A percentile compares a stretch with the other conserved stretches of the same genome.
Evolutionary conservation across 2,113 vertebrate genomes (phyloP).

Genomic region (Megalops atlanticus): DNA sequence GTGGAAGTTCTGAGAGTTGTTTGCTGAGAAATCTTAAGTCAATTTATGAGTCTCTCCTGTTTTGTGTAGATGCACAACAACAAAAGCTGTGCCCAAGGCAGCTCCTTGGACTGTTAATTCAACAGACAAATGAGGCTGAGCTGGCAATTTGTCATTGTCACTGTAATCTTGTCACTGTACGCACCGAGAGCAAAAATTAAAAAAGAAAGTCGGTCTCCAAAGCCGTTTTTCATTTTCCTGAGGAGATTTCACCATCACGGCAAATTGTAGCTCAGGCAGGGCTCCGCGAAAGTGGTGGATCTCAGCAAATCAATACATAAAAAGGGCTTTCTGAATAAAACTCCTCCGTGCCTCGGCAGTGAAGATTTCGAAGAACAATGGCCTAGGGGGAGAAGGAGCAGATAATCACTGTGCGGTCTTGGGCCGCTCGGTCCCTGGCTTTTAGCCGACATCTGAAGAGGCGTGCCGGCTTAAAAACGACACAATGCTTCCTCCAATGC

Average conservation of each 20-base stretch:
- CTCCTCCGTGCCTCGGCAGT: background rate
- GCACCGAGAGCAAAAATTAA: background rate
- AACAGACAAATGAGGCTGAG: background rate
- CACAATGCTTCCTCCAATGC: too few relatives aligned
- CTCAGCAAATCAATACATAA: background rate
- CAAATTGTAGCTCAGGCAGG: too few relatives aligned
- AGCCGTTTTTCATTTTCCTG: background rate
- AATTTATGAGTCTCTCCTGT: too few relatives aligned
- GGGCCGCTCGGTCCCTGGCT: background rate
- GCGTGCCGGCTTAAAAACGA: background rate
- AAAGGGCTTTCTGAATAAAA: background rate
- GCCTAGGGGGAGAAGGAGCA: background rate
- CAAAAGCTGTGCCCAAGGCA: background rate
- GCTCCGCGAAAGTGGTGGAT: background rate
- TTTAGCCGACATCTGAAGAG: background rate
- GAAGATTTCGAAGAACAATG: background rate
- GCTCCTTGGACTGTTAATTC: background rate
- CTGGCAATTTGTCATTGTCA: slow-evolving; percentile 2
- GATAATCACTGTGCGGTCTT: background rate
- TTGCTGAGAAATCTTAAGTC: too few relatives aligned
- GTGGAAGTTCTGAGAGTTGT: too few relatives aligned
- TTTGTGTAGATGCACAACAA: background rate
- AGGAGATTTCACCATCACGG: background rate
- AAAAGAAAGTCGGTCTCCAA: background rate
- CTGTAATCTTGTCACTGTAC: background rate